Base-by-base conservation (phyloP, 2,888 invertebrate genomes). In the Drosophila longiperda region DNA sequence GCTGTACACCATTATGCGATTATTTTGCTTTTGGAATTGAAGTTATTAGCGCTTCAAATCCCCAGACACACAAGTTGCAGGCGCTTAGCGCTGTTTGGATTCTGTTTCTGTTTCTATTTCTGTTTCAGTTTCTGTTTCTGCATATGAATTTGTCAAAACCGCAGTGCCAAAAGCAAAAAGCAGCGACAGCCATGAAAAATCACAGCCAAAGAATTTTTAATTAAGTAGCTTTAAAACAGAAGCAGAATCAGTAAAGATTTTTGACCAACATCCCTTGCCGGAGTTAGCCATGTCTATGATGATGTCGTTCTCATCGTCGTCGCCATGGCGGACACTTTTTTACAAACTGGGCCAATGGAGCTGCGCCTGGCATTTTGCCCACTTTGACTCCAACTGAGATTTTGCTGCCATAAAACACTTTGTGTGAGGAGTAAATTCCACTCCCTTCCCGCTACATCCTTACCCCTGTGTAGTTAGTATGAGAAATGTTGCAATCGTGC, bases 401-500 rank as follows among this genome's bases (percentile, higher is more conserved):
- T 90, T 80, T 69, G 74, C 71, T 73, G 73, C 89, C 74, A 88
- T 83, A 90, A 90, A 90, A 83, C 86, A 78, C 83, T 80, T 78
- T 83, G 73, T 62, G 38, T 55, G 34, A 49, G 49, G 62, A 52
- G 53, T 40, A 45, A 40, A 59, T 49, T n/a, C 58, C 11, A 45
- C 34, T 29, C n/a, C 8, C 52, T 48, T n/a, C n/a, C 38, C 7
- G n/a, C n/a, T 33, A 20, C 38, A 23, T 15, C 62, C 12, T 29
- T 36, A 33, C 57, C n/a, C 45, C 38, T 29, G 59, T 38, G 36
- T 48, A 62, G 75, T 78, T 81, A 82, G 73, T 60, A 89, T 85
- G 84, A 84, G 72, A 85, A 87, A 89, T 84, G 82, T 72, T 75
- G 75, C 90, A 87, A 84, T 89, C 85, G 88, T 84, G 85, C 75